Evolutionary conservation across 2,888 invertebrate genomes (phyloP).

Genomic region (Nephrotoma appendiculata): DNA sequence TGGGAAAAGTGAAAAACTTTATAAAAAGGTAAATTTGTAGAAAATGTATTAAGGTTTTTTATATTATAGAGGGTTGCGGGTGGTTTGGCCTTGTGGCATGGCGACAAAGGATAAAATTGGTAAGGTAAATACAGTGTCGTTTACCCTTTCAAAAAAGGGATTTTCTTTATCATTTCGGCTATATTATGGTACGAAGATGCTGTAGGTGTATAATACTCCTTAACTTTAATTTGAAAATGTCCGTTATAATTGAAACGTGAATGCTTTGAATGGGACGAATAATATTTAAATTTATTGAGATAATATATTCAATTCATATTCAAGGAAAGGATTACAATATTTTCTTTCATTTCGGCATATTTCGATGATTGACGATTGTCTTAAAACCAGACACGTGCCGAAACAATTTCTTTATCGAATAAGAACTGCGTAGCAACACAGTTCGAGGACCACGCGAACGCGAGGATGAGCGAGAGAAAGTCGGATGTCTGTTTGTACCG

Average conservation of each 20-base stretch:
- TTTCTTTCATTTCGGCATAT: too few relatives aligned
- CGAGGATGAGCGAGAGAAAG: too few relatives aligned
- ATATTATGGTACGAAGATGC: background rate
- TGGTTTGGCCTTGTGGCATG: background rate
- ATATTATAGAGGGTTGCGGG: background rate
- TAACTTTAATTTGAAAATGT: background rate
- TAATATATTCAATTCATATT: too few relatives aligned
- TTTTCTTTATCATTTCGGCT: background rate
- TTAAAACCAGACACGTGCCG: too few relatives aligned
- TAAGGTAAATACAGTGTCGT: background rate
- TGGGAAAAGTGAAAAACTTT: background rate
- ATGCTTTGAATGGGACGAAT: background rate
- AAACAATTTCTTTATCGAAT: too few relatives aligned
- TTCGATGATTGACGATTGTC: too few relatives aligned
- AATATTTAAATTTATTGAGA: background rate
- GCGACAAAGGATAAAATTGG: background rate
- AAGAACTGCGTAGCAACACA: too few relatives aligned
- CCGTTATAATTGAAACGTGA: background rate
- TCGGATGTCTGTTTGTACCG: too few relatives aligned
- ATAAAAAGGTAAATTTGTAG: background rate
- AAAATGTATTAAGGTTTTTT: background rate
- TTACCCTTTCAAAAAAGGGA: background rate
- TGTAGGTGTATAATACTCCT: background rate
- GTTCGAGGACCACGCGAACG: too few relatives aligned
- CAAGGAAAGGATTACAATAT: too few relatives aligned